Conservation (phyloP, 2,113 vertebrate species). For the Cephalopholis sonnerati region DNA sequence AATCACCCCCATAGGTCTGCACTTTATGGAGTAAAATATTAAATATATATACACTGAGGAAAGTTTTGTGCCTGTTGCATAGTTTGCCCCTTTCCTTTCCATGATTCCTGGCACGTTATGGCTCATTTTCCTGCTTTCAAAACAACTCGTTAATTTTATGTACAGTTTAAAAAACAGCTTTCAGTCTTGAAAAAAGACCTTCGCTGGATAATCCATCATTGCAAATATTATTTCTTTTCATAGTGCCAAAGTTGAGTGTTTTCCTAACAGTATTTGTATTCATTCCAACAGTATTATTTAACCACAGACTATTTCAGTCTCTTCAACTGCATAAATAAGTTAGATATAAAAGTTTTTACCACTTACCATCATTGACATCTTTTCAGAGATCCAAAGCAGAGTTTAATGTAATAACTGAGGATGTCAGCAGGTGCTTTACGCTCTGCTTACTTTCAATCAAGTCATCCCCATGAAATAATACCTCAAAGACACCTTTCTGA, state of each 20-base stretch:
- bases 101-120: background rate
- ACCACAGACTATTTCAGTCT: background rate
- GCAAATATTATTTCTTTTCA: background rate
- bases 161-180: background rate
- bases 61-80: background rate
- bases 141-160: background rate
- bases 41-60: background rate
- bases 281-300: background rate
- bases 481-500: background rate
- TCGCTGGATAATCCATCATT: background rate
- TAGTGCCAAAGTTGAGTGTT: background rate
- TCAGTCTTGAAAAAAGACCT: background rate
- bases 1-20: slow-evolving; percentile 1
- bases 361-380: background rate
- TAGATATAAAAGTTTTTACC: background rate
- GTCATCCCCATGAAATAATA: slow-evolving; percentile 11
- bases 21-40: slow-evolving; percentile 8
- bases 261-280: background rate
- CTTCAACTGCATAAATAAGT: background rate
- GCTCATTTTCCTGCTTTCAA: slow-evolving; percentile 8
- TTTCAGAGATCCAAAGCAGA: slow-evolving; percentile 6
- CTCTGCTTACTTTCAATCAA: slow-evolving; percentile 13
- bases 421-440: slow-evolving; percentile 5
- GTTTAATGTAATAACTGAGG: slow-evolving; percentile 12
- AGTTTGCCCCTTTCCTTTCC: background rate